phyloP scores from a whole-genome alignment of 2,113 vertebrate genomes.

The Rhinopithecus roxellana region DNA sequence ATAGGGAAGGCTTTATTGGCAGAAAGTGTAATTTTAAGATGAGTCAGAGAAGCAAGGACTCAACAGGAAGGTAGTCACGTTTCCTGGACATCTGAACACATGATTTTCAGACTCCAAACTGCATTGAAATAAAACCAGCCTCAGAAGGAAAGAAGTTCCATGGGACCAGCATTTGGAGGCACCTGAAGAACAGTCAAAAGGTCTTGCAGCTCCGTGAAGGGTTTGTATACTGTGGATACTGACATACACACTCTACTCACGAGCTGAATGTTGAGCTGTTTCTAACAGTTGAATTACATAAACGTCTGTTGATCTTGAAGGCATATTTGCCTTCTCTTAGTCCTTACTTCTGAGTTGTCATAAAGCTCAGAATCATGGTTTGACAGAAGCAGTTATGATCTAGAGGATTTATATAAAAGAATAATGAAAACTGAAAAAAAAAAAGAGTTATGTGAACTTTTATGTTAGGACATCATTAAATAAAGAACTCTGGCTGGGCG shows the following conservation, averaged over 20 bases:
- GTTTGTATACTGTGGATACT: fast-evolving
- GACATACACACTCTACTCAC: background rate
- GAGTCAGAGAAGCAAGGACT: slow-evolving; percentile 71
- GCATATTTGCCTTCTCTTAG: background rate
- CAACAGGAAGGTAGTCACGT: slow-evolving; percentile 61
- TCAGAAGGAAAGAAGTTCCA: background rate
- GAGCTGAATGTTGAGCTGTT: background rate
- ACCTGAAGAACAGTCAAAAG: background rate
- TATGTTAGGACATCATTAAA: slow-evolving; percentile 34
- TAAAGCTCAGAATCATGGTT: background rate
- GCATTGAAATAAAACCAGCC: slow-evolving; percentile 73
- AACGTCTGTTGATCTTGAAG: slow-evolving; percentile 41
- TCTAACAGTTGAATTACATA: slow-evolving; percentile 33
- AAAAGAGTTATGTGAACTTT: slow-evolving; percentile 54
- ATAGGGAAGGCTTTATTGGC: slow-evolving; percentile 89
- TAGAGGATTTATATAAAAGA: too few relatives aligned
- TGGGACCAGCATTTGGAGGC: slow-evolving; percentile 42
- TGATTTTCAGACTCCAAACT: slow-evolving; percentile 67
- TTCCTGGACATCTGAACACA: slow-evolving; percentile 29
- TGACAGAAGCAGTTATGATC: background rate
- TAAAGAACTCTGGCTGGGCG: background rate
- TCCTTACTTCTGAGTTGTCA: background rate
- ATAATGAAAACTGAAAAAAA: too few relatives aligned
- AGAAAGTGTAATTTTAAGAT: slow-evolving; percentile 87
- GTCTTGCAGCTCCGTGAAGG: background rate